A percentile compares a stretch with the other conserved stretches of the same genome.
Conservation (phyloP, 2,888 invertebrate genomes). For the Subacronicta megacephala region DNA sequence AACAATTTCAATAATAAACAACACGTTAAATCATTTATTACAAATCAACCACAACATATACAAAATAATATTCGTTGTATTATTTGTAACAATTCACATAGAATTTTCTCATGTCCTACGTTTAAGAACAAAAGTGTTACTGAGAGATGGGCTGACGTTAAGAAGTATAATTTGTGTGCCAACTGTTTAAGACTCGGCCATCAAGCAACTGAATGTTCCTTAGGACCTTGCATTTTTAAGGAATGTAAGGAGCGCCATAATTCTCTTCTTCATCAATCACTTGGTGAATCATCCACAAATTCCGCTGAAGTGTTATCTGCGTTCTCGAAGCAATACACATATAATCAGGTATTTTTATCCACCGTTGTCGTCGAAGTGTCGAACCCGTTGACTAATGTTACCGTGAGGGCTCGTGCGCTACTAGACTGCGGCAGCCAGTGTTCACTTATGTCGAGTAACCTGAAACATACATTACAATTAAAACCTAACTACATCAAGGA, state of each 20-base stretch:
- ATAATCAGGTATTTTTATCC: slow-evolving; percentile 3
- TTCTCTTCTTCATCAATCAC: slow-evolving; percentile 34
- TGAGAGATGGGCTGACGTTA: slow-evolving; percentile 27
- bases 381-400: background rate
- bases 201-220: slow-evolving; percentile 28
- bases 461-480: slow-evolving; percentile 9
- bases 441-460: background rate
- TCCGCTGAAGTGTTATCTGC: background rate
- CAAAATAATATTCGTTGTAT: slow-evolving; percentile 20
- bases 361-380: slow-evolving; percentile 4
- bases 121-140: slow-evolving; percentile 43
- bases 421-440: slow-evolving; percentile 3
- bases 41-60: too few relatives aligned
- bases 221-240: slow-evolving; percentile 50
- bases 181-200: slow-evolving; percentile 50
- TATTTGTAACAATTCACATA: slow-evolving; percentile 45
- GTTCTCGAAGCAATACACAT: background rate
- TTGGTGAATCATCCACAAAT: background rate
- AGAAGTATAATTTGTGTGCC: slow-evolving; percentile 40
- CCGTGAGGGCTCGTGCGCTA: background rate
- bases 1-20: background rate
- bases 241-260: slow-evolving; percentile 47
- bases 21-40: too few relatives aligned
- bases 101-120: slow-evolving; percentile 47
- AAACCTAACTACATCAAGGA: background rate